These are phyloP conservation scores for Microcebus ravelobensis DNA, from an alignment of 2,113 vertebrate genomes.

Conservation along the genomic window DNA sequence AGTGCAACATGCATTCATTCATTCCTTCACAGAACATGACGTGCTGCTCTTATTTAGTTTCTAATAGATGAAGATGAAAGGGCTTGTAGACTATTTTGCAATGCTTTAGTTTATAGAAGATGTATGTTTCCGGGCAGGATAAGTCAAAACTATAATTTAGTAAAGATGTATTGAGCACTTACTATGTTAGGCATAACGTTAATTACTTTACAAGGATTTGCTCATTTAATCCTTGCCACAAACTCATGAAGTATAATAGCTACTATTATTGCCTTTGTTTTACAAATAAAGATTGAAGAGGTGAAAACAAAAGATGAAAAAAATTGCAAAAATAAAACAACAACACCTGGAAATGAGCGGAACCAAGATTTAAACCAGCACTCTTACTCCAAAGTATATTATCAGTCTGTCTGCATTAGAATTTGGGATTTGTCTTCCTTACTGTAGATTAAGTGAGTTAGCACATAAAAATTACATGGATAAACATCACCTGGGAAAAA, in stretches of 20 bases:
- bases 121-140: not conserved
- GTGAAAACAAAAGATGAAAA: not conserved
- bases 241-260: not conserved
- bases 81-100: not conserved
- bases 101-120: not conserved
- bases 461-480: not conserved
- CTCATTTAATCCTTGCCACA: not conserved
- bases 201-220: not conserved
- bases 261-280: not conserved
- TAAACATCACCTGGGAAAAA: not conserved
- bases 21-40: not conserved
- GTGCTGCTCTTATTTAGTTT: not conserved
- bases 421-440: not conserved
- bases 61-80: not conserved
- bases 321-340: not conserved
- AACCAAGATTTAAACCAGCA: not conserved
- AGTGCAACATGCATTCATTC: not conserved
- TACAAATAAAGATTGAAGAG: not conserved
- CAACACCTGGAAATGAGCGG: not conserved
- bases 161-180: not conserved
- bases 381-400: no score
- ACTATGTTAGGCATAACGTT: not conserved
- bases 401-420: not conserved
- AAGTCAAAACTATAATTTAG: not conserved
- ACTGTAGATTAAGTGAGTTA: not conserved